Evolutionary conservation across 1,140 invertebrate genomes (phyloP), one percentile per base, ranked within the genome.

Genomic region (Apolygus lucorum): DNA sequence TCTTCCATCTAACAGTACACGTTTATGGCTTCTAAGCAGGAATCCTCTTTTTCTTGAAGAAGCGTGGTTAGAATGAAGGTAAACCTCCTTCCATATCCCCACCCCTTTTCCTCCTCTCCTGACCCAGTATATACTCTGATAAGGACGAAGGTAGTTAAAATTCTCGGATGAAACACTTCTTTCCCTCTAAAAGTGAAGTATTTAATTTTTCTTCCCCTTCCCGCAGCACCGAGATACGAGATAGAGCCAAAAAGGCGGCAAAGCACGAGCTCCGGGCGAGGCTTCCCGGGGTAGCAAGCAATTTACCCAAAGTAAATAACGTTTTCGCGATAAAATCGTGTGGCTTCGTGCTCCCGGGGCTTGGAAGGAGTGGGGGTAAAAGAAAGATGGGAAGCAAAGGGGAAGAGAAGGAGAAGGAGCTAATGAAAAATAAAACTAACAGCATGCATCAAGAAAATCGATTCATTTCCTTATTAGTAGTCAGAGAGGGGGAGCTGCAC

Each of bases 381-480:
- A 34, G 29, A n/a, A 26, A 66, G 28, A 25, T n/a, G 21, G 29
- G 2, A 34, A 66, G 34, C 17, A 34, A 34, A 34, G 29, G 28
- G 14, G 64, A 28, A 66, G 24, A 34, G 21, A 34, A 34, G 64
- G 64, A 66, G 29, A 25, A 28, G n/a, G 64, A 34, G 29, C 27
- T 66, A 66, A 66, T 66, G 64, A 66, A 66, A 66, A 66, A 66
- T 66, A 66, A 66, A 66, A 66, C 64, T 70, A 70, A 70, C 54
- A 70, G 28, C 68, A 70, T 70, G 68, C 68, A 70, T 70, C 68
- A 70, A 54, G 63, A 54, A 70, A 70, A 70, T 70, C 68, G 68
- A 70, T 70, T 70, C 68, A 70, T 70, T 70, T 70, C 68, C 68
- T 70, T 70, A 70, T 70, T 70, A 70, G 68, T 26, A 69, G 27